These are phyloP conservation scores for Carcharodon carcharias DNA, from an alignment of 2,797 vertebrate genomes.

Conservation along the genomic window DNA sequence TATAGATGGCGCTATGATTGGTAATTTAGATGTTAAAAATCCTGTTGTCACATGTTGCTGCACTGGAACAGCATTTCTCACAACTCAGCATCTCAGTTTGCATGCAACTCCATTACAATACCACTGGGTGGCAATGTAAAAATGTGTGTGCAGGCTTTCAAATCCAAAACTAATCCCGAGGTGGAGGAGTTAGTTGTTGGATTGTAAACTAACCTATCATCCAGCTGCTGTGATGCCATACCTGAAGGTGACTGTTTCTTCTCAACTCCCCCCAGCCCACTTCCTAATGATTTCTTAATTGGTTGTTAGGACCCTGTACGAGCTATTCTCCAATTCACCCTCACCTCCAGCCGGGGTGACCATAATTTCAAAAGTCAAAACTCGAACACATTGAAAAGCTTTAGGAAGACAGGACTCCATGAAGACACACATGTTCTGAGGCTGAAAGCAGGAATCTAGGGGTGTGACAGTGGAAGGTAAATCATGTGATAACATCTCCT, in stretches of 20 bases:
- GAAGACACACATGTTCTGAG: too few relatives aligned
- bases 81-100: not conserved
- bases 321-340: not conserved
- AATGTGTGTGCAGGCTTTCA: not conserved
- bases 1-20: not conserved
- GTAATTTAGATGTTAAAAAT: not conserved
- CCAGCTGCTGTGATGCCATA: not conserved
- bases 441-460: too few relatives aligned
- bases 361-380: too few relatives aligned
- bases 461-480: too few relatives aligned
- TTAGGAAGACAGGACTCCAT: too few relatives aligned
- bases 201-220: not conserved
- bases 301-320: not conserved
- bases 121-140: conserved; percentile 15
- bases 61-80: not conserved
- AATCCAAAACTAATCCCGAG: not conserved
- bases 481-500: too few relatives aligned
- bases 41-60: not conserved
- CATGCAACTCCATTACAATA: not conserved
- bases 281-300: not conserved
- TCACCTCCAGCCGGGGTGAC: too few relatives aligned
- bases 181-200: not conserved
- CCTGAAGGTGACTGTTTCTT: not conserved
- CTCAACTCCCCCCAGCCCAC: not conserved
- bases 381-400: too few relatives aligned